Evolutionary conservation across 2,797 vertebrate genomes (phyloP), one percentile per base, ranked within the genome.

Genomic region (Caiman crocodilus): DNA sequence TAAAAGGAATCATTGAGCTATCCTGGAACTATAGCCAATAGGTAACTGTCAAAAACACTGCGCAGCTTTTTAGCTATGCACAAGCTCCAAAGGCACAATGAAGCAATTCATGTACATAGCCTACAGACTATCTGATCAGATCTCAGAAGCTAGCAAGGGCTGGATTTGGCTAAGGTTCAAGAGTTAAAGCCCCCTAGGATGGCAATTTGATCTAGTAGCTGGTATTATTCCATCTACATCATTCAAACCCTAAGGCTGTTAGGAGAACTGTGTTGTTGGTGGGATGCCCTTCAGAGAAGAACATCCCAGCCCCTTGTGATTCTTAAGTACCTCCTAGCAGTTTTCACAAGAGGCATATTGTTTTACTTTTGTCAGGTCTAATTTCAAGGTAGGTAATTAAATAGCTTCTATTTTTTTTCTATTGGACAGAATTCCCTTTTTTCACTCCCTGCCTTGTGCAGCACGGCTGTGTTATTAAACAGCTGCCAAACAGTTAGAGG

Each of bases 21-120:
- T 12, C 3, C 0, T 59, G 2, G 4, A 32, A n/a, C 9, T 17
- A 60, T 0, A 67, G 20, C 5, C 26, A 25, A 30, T 0, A 80
- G n/a, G 28, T 50, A 60, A 32, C 17, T 57, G 56, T 20, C 5
- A 11, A 84, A 57, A 4, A 26, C 18, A 84, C 30, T 20, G 67
- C 23, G 25, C 20, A 42, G 18, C 11, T 32, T 42, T 71, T 42
- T 21, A 23, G 32, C 21, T 23, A 35, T 11, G 14, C 32, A 69
- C 20, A 35, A 25, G 8, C 21, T 63, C 21, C 25, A 64, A 92
- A 82, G 65, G 2, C 23, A 67, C 32, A 32, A 85, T 64, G 7
- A 76, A 84, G 25, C 35, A 63, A 50, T 87, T 56, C 55, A 69
- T 56, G 55, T 58, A 17, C 14, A 81, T 73, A 87, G 60, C 5